A percentile compares a stretch with the other conserved stretches of the same genome.
These are phyloP conservation scores for Agelastica alni DNA, from an alignment of 2,888 invertebrate genomes.

Conservation along the genomic window DNA sequence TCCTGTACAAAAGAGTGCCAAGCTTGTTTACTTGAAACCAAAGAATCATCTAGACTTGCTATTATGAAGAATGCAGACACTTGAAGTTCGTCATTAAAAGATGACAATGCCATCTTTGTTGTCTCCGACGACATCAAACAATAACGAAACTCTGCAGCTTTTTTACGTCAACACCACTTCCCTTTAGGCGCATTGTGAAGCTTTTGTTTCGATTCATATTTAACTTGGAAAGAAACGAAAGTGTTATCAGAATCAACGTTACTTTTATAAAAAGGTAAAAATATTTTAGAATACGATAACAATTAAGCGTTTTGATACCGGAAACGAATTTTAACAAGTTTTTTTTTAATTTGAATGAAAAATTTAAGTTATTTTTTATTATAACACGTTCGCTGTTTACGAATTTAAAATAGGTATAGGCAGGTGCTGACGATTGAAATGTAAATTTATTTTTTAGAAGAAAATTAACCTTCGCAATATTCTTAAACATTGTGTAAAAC, in stretches of 20 bases:
- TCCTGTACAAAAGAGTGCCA: conserved; percentile 9
- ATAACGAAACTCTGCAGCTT: conserved; percentile 40
- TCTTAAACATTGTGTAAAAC: no score
- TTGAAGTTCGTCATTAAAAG: conserved; percentile 51
- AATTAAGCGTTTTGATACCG: neutral
- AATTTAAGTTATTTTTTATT: no score
- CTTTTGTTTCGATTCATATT: conserved; percentile 5
- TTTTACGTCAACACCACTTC: conserved; percentile 48
- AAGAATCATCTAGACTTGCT: conserved; percentile 18
- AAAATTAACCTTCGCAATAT: no score
- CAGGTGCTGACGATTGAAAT: no score
- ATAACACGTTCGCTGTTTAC: no score
- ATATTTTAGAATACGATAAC: no score
- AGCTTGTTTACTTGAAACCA: conserved; percentile 19
- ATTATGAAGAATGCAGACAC: conserved; percentile 46
- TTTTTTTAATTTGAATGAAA: no score
- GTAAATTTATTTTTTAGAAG: no score
- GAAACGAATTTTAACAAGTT: no score
- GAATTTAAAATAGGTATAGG: no score
- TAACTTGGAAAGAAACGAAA: neutral
- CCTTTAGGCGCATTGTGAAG: conserved; percentile 39
- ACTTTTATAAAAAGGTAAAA: neutral
- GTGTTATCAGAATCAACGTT: neutral
- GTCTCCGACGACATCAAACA: conserved; percentile 45
- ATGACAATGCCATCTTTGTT: conserved; percentile 54